phyloP scores from a whole-genome alignment of 2,888 invertebrate genomes.

The Drosophila tanythrix region DNA sequence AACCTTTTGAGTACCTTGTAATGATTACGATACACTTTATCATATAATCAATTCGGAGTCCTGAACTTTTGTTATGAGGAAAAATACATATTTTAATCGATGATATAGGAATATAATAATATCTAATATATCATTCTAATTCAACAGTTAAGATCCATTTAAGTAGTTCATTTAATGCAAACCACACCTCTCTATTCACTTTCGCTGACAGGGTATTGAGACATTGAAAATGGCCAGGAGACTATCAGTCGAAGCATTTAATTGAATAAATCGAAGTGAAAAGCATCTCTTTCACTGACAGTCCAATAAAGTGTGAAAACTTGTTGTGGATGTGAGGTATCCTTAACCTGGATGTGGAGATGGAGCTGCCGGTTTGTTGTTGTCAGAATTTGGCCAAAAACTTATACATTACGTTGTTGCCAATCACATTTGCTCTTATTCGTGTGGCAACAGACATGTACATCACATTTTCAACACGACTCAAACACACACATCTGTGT shows the following conservation, averaged over 20 bases:
- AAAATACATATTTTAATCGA: neutral
- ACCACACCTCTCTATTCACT: neutral
- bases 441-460: constrained; percentile 28
- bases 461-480: constrained; percentile 4
- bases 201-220: constrained; percentile 9
- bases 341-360: neutral
- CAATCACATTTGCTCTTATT: constrained; percentile 47
- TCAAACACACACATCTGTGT: constrained; percentile 1
- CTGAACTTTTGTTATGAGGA: fast-evolving
- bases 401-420: constrained; percentile 22
- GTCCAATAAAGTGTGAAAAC: constrained; percentile 46
- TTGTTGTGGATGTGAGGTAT: constrained; percentile 17
- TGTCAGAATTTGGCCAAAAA: constrained; percentile 17
- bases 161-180: neutral
- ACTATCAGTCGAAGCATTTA: constrained; percentile 16
- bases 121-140: neutral
- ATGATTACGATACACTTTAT: neutral
- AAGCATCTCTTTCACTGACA: constrained; percentile 15
- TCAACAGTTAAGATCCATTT: no score
- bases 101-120: neutral
- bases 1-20: neutral
- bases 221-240: neutral
- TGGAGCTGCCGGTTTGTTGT: neutral
- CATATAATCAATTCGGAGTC: neutral
- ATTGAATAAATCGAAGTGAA: constrained; percentile 30